These are phyloP conservation scores for Apodemus sylvaticus DNA, from an alignment of 2,113 vertebrate genomes.

Conservation along the genomic window DNA sequence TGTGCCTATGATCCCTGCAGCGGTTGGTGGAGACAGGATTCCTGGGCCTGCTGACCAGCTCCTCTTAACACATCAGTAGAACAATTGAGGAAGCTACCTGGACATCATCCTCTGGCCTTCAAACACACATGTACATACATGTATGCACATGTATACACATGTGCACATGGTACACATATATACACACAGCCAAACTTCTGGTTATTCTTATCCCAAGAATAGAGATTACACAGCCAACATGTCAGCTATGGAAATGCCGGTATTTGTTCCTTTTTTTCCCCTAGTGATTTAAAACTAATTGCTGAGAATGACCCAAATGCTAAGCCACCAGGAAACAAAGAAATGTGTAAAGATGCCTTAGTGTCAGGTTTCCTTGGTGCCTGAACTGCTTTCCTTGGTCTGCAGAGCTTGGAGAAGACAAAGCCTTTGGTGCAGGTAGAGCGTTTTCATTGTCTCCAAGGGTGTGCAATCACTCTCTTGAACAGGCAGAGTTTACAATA, in stretches of 20 bases:
- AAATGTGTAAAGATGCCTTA: background rate
- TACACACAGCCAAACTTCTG: background rate
- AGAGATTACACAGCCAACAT: conserved; percentile 23
- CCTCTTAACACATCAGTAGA: background rate
- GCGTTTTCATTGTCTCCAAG: conserved; percentile 16
- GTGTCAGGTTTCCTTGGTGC: conserved; percentile 39
- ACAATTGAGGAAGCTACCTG: background rate
- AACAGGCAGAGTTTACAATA: background rate
- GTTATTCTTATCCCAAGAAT: conserved; percentile 52
- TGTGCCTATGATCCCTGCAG: background rate
- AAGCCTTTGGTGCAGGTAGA: conserved; percentile 30
- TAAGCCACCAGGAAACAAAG: background rate
- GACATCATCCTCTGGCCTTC: background rate
- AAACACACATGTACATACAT: background rate
- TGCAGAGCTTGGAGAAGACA: conserved; percentile 29
- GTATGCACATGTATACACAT: background rate
- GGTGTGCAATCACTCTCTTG: background rate
- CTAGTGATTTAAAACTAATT: conserved; percentile 47
- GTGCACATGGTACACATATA: no score
- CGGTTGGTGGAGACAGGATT: background rate
- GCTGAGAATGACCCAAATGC: conserved; percentile 19
- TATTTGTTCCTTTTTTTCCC: conserved; percentile 35
- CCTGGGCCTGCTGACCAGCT: background rate
- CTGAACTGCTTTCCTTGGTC: conserved; percentile 42
- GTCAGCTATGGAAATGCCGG: background rate